Percentiles rank a stretch among this genome's conserved stretches.
Evolutionary conservation across 2,797 vertebrate genomes (phyloP).

Genomic region (Arctocebus calabarensis): DNA sequence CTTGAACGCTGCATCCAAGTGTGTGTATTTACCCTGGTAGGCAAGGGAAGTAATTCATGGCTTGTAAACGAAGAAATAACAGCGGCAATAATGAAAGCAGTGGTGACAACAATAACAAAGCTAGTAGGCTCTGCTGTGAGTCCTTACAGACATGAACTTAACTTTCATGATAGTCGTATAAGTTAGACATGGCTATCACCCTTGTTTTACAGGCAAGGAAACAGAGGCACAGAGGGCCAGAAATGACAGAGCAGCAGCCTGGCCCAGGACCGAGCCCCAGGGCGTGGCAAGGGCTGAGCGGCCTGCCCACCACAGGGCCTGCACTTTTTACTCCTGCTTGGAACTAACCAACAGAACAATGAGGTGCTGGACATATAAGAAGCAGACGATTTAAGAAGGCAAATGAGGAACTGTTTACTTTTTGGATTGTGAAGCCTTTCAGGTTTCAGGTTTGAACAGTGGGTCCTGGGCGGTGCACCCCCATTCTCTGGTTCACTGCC

Average conservation of each 20-base stretch:
- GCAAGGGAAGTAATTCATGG: neutral
- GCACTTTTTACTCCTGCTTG: slow-evolving; percentile 15
- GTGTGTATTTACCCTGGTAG: neutral
- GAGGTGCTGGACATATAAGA: slow-evolving; percentile 66
- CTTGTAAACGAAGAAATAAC: slow-evolving; percentile 54
- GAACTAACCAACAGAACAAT: slow-evolving; percentile 47
- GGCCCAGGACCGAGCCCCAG: neutral
- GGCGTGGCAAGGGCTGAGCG: accelerated
- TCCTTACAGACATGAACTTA: neutral
- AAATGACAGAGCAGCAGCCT: neutral
- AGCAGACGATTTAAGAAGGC: slow-evolving; percentile 73
- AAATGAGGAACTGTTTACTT: slow-evolving; percentile 74
- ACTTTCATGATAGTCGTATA: neutral
- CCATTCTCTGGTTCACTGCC: slow-evolving; percentile 72
- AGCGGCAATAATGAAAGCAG: neutral
- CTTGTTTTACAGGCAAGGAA: slow-evolving; percentile 8
- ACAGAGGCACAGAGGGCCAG: neutral
- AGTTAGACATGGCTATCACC: neutral
- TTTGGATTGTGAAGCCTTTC: slow-evolving; percentile 77
- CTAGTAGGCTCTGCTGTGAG: neutral
- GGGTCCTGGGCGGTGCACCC: slow-evolving; percentile 70
- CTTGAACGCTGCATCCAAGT: neutral
- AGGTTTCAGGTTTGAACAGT: slow-evolving; percentile 77
- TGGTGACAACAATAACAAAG: neutral
- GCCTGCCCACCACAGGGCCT: neutral